phyloP scores from a whole-genome alignment of 2,888 invertebrate genomes.

The Deilephila porcellus region DNA sequence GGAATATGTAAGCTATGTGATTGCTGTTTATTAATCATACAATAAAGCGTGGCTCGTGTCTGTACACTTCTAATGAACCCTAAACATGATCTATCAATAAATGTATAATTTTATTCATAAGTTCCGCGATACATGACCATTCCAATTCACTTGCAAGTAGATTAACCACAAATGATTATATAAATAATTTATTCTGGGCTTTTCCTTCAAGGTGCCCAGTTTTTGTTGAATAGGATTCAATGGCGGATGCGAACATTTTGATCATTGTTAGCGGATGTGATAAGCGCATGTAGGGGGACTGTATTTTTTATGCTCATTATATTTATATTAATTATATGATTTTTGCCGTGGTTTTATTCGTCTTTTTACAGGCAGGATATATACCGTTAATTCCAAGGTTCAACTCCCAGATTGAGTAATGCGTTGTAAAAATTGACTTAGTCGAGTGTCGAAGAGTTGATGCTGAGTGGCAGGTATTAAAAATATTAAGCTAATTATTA shows the following conservation, averaged over 20 bases:
- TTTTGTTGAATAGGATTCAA: slow-evolving; percentile 54
- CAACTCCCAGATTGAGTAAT: too few species aligned
- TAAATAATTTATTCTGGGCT: slow-evolving; percentile 59
- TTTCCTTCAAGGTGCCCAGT: slow-evolving; percentile 51
- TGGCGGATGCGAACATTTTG: slow-evolving; percentile 50
- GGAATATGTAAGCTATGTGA: too few species aligned
- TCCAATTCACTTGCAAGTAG: slow-evolving; percentile 15
- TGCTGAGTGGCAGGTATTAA: too few species aligned
- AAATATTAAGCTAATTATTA: too few species aligned
- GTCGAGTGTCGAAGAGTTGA: too few species aligned
- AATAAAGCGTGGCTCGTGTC: too few species aligned
- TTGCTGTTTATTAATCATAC: too few species aligned
- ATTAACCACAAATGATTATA: slow-evolving; percentile 32
- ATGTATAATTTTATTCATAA: slow-evolving; percentile 14
- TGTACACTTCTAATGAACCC: neutral
- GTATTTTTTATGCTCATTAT: neutral
- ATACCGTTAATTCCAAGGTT: too few species aligned
- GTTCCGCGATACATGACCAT: slow-evolving; percentile 9
- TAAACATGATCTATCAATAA: slow-evolving; percentile 19
- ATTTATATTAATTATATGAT: too few species aligned
- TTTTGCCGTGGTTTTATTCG: too few species aligned
- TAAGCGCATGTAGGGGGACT: neutral
- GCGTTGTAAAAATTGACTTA: too few species aligned
- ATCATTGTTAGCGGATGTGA: slow-evolving; percentile 35
- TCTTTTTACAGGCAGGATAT: too few species aligned